Evolutionary conservation across 1,140 invertebrate species (phyloP), one percentile per base, ranked within the genome.

Genomic region (Leptopilina boulardi): DNA sequence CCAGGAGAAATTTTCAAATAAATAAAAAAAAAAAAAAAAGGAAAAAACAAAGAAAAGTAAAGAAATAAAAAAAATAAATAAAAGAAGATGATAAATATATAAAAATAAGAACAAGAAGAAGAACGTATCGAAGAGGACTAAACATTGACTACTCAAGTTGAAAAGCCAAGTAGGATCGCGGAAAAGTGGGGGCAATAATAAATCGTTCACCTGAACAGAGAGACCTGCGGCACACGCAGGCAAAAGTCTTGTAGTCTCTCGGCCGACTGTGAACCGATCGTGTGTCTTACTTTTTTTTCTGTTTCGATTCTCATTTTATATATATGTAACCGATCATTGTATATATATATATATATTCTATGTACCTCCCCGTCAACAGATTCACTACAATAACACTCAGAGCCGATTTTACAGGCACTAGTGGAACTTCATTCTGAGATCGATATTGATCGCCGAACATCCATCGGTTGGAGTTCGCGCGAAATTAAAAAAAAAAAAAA

Each of bases 161-260:
- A 81, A 73, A 51, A 73, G 76, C 42, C 34, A 38, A 76, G n/a
- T 73, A 78, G 78, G 75, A 76, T 30, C 70, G 23, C 47, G 26
- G 70, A 80, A n/a, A 66, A 78, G 87, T 87, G 88, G 87, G 86
- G 87, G 85, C 79, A 85, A 86, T 84, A 84, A 87, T 89, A 89
- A 90, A 90, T 89, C 87, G 88, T 89, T 89, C 88, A 90, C 89
- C 88, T 89, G 87, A 84, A 79, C 77, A 41, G n/a, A n/a, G n/a
- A n/a, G 71, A 38, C 41, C 73, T 70, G 79, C 80, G 74, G 78
- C 77, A 79, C 77, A 70, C 72, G 82, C 76, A 75, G 73, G 73
- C 78, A 76, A 77, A 72, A 78, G 51, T 73, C 77, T 54, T 75
- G 78, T 85, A 90, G 89, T 90, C 84, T 85, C 83, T 83, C 84